Base-by-base conservation (phyloP, 2,113 vertebrate genomes). In the Dicrurus megarhynchus region DNA sequence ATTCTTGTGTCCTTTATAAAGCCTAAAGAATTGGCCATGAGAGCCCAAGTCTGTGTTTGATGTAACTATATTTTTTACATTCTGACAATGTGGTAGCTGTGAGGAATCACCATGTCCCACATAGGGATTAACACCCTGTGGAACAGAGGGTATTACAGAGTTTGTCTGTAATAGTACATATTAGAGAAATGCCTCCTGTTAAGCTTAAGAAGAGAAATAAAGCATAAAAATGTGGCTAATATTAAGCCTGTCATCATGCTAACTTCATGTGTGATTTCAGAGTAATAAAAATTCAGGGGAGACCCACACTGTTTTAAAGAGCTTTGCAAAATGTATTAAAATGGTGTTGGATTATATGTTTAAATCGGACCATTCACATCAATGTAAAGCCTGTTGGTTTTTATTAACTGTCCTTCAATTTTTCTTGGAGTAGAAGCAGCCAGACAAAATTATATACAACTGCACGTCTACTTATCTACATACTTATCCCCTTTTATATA, bases 81-180 rank as follows among this genome's bases (percentile, higher is more conserved):
- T 91, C 35, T 95, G 74, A 89, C 88, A 94, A 70, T 53, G 86
- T 21, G 46, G 47, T 90, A 87, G 69, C 82, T 93, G 77, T 80
- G 60, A 90, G 85, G 42, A 91, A 96, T 92, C 81, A 91, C 49
- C 28, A 33, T 5, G 8, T 74, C 78, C 75, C 82, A 84, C 55
- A 50, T 2, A 37, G 60, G 49, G 90, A 95, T 97, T 90, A 96
- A 52, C 57, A 95, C 41, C 55, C 52, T 10, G n/a, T 84, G 69
- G 60, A 95, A 95, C 47, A 49, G 2, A 2, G 42, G 57, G 3
- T 79, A 96, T 95, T 93, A 78, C 11, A 86, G n/a, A 89, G 21
- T 67, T 42, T 60, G 24, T 61, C 52, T 80, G 42, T 91, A 85
- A 85, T 20, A 85, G 11, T 55, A 69, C 11, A 53, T 61, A 81